A percentile compares a stretch with the other conserved stretches of the same genome.
Conservation (phyloP, 2,797 vertebrate species). For the Scolopax bukidnonensis region DNA sequence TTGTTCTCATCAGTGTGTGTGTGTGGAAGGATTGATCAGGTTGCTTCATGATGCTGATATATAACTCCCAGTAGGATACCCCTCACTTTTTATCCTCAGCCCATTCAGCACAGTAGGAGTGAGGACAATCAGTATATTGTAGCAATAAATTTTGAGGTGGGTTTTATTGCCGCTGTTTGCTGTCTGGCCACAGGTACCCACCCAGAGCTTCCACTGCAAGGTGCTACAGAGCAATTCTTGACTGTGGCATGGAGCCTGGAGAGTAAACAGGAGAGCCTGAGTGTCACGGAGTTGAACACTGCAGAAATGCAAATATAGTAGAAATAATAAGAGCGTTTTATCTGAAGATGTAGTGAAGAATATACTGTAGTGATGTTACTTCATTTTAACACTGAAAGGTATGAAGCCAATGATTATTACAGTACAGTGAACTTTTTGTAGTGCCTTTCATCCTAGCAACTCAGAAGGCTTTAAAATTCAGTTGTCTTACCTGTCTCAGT, state of each 20-base stretch:
- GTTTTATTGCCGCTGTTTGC: slow-evolving; percentile 6
- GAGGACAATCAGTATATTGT: not conserved
- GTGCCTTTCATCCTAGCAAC: not conserved
- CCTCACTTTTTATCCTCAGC: not conserved
- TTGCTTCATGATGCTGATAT: not conserved
- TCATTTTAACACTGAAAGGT: not conserved
- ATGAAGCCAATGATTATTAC: not conserved
- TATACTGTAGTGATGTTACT: not conserved
- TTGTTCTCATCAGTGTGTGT: not conserved
- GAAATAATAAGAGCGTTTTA: not conserved
- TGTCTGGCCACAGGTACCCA: not conserved
- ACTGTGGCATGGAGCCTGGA: not conserved
- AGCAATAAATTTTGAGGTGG: not conserved
- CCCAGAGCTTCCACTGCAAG: not conserved
- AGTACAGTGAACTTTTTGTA: not conserved
- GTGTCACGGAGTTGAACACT: not conserved
- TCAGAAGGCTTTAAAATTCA: slow-evolving; percentile 16
- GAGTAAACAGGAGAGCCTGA: not conserved
- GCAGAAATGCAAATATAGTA: not conserved
- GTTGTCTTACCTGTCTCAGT: not conserved
- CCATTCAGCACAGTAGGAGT: not conserved
- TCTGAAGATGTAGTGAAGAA: not conserved
- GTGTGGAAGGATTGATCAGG: not conserved
- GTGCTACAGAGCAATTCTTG: not conserved
- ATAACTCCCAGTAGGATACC: not conserved